Evolutionary conservation across 2,113 vertebrate genomes (phyloP), one percentile per base, ranked within the genome.

Genomic region (Bos indicus): DNA sequence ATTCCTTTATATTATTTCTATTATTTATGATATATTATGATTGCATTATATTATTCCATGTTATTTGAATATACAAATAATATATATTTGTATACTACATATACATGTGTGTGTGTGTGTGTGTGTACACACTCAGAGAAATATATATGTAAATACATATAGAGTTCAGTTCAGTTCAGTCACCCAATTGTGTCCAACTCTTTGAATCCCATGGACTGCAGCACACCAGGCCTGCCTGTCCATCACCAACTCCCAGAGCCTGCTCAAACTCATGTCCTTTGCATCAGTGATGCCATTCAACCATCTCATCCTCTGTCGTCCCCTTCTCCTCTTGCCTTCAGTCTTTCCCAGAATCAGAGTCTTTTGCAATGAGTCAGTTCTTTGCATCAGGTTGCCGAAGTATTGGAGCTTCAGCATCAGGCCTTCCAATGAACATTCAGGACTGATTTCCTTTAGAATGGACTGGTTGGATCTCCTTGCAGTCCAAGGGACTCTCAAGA

Each of bases 361-460:
- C 30, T 62, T 62, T 33, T 33, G 30, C 30, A 33, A 16, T 33
- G 15, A 64, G 15, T 33, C 14, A 30, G 14, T 4, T 64, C 15
- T 64, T 33, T 2, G 0, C 14, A 64, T 33, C 30, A 33, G 28
- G 14, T 33, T 3, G 28, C 60, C 6, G 0, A 62, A 62, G 28
- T 62, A 33, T 16, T 62, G 28, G 30, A 16, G 30, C 30, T 64
- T 64, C 30, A 64, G 30, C 30, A 33, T 64, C 30, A 33, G 30
- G 8, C 30, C 30, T 64, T 64, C 60, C 30, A 62, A 16, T 33
- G 6, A 62, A 62, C 6, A 62, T 33, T 62, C 13, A 62, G 30
- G 30, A 33, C 13, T 16, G 60, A 64, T 33, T 16, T 64, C 7
- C 30, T 33, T 15, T 33, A 33, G 7, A 6, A 62, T 16, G 14